Conservation (phyloP, 2,113 vertebrate genomes). For the Myocastor coypus region DNA sequence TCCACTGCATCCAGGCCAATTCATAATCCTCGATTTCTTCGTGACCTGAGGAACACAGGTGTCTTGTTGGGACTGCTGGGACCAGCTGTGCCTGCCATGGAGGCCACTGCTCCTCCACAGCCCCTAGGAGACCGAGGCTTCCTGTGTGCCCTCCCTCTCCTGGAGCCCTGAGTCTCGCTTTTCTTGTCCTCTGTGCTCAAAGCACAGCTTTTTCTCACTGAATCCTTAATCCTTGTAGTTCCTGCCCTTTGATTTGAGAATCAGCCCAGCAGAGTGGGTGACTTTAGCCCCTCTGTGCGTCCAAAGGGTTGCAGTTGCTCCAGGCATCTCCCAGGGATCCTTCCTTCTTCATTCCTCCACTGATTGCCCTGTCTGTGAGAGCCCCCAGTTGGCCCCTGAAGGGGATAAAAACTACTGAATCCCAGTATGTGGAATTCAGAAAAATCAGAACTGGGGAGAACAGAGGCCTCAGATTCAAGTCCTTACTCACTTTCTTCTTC, state of each 20-base stretch:
- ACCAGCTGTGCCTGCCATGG: background rate
- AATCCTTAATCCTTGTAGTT: background rate
- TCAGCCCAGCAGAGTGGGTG: background rate
- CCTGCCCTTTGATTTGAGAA: background rate
- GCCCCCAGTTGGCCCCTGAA: background rate
- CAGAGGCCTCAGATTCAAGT: background rate
- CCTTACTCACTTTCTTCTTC: background rate
- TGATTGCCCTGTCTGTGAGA: background rate
- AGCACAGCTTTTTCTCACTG: background rate
- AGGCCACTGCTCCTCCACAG: background rate
- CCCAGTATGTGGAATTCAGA: background rate
- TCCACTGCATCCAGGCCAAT: background rate
- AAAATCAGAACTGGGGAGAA: background rate
- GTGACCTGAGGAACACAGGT: background rate
- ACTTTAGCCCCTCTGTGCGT: background rate
- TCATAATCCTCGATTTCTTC: slow-evolving; percentile 37
- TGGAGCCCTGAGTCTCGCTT: background rate
- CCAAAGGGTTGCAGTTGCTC: background rate
- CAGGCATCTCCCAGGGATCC: background rate
- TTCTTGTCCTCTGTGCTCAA: background rate
- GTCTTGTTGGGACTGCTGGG: background rate
- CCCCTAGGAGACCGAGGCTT: background rate
- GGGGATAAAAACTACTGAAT: background rate
- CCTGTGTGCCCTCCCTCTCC: background rate
- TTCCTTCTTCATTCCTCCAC: rapidly evolving